These are phyloP conservation scores for Tachycineta bicolor DNA, from an alignment of 2,113 vertebrate species.

Conservation along the genomic window DNA sequence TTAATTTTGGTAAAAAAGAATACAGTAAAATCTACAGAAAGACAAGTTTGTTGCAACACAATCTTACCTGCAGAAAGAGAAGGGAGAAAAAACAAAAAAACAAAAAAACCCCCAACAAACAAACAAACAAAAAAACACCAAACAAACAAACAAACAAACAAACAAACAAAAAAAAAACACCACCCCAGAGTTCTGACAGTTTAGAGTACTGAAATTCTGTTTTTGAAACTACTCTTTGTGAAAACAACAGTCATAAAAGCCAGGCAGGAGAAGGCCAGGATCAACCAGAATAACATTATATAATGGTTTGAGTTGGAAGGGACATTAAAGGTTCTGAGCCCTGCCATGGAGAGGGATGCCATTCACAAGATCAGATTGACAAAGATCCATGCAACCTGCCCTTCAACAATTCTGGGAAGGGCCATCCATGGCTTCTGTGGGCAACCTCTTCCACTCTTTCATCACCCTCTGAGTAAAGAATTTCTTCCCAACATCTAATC, in stretches of 20 bases:
- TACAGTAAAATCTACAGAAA: background rate
- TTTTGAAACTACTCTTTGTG: background rate
- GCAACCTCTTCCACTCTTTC: background rate
- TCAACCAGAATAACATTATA: background rate
- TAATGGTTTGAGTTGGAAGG: background rate
- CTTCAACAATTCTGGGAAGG: background rate
- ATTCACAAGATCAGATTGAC: background rate
- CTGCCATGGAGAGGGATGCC: no score
- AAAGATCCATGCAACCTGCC: background rate
- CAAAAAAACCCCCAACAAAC: no score
- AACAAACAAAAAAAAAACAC: no score
- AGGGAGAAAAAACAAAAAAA: accelerated
- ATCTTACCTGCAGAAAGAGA: background rate
- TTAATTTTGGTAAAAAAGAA: background rate
- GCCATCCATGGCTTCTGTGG: background rate
- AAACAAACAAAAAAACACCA: no score
- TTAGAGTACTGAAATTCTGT: background rate
- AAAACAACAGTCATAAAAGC: background rate
- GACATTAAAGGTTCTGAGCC: background rate
- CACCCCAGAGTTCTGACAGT: background rate
- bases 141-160: no score
- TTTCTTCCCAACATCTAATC: background rate
- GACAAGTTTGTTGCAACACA: background rate
- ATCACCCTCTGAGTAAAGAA: background rate
- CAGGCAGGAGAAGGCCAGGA: background rate